Base-by-base conservation (phyloP, 2,113 vertebrate genomes). In the Notothenia rossii region DNA sequence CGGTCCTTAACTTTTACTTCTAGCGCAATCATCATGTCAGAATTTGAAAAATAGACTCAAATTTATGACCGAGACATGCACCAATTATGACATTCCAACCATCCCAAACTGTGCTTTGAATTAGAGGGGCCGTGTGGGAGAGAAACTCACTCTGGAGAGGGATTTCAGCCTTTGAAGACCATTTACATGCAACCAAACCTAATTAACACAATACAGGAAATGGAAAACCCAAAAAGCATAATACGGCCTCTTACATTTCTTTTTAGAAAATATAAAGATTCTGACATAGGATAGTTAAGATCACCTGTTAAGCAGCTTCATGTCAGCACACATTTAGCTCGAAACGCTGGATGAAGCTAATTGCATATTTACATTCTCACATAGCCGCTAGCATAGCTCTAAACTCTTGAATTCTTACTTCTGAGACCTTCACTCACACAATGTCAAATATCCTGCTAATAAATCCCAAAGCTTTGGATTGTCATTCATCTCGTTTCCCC, bases 401-500 rank as follows among this genome's bases (percentile, higher is more conserved):
- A 45, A 0, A 46, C 51, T 64, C 3, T 25, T 59, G 2, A 7
- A 73, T 4, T 33, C 3, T 46, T 15, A 45, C n/a, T 58, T 67
- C 48, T 36, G 33, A 70, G 17, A 68, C 46, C 15, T 55, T 5
- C 43, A 50, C 71, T 60, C 9, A 49, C 9, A 55, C 50, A 80
- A 45, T 75, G 78, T 75, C 69, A 88, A 59, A 75, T 29, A 82
- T 46, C 51, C 67, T 81, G n/a, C 51, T 61, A 69, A 85, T 78
- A 69, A 76, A 81, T 58, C 67, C 45, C 63, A 72, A 66, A 67
- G 36, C 29, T 50, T 20, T 22, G 49, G 7, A 54, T 14, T 50
- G 12, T 54, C 9, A 48, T 83, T 70, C 45, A 65, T 72, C 56
- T 69, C 51, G 5, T 4, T 10, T 60, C 40, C 56, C 61, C 66